Base-by-base conservation (phyloP, 2,113 vertebrate genomes). In the Crocuta crocuta region DNA sequence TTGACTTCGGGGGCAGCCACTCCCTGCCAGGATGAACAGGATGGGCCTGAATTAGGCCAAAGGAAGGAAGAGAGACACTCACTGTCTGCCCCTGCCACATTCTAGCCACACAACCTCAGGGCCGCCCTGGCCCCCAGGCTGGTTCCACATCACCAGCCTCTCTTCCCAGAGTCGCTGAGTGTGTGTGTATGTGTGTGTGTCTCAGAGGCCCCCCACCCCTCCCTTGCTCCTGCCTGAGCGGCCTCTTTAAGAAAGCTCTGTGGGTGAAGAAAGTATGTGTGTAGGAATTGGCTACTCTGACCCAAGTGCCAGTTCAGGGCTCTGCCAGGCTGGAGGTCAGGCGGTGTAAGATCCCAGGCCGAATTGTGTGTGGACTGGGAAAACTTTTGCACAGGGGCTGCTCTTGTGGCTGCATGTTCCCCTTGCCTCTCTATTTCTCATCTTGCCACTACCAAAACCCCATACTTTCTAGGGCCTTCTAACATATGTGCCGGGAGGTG, bases 1-100 rank as follows among this genome's bases (percentile, higher is more conserved):
- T 88, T 84, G 80, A 82, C 87, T 94, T 94, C 73, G 7, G n/a
- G 24, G 70, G 48, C 94, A 94, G 95, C 84, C 48, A 8, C 90
- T 97, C 71, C 80, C 71, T 26, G 76, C 73, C 91, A 73, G n/a
- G 86, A 79, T 24, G 82, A 95, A 82, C 33, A 61, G 76, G 94
- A 58, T 28, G 24, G 94, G n/a, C 87, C 93, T 92, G 93, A 87
- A 86, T 74, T n/a, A 76, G 50, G 79, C 89, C 79, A 63, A 2
- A 89, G 70, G 55, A 93, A 63, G 74, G 93, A 97, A 74, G 89
- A 92, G 65, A 95, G 10, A 31, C 88, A 24, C 19, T 53, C 70
- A 73, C 73, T 43, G 35, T 43, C 61, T 33, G 33, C 17, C 50
- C 43, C 39, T 50, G 28, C 55, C 45, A 4, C 26, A 10, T 48